Evolutionary conservation across 2,113 vertebrate genomes (phyloP).

Genomic region (Eulemur macaco): DNA sequence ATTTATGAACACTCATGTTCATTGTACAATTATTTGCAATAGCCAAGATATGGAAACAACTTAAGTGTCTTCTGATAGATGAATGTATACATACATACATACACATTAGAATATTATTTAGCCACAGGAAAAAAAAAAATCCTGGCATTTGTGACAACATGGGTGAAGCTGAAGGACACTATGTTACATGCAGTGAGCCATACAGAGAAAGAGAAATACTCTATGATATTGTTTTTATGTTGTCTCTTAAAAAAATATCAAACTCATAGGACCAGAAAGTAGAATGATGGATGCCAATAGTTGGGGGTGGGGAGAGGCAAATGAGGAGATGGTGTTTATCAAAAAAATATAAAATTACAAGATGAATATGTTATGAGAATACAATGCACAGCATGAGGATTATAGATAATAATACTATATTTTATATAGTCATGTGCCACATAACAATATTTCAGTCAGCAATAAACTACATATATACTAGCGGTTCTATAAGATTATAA

Average conservation of each 20-base stretch:
- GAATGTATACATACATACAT: not conserved
- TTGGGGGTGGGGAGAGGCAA: not conserved
- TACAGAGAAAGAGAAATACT: not conserved
- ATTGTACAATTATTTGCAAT: not conserved
- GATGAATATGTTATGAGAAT: not conserved
- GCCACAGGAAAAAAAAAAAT: not conserved
- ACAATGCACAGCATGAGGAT: not conserved
- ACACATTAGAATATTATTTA: not conserved
- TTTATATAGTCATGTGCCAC: not conserved
- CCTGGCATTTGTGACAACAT: not conserved
- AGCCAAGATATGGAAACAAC: not conserved
- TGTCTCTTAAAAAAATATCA: not conserved
- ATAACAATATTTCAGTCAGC: not conserved
- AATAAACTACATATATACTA: not conserved
- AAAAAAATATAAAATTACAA: not conserved
- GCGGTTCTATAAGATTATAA: not conserved
- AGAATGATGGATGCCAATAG: not conserved
- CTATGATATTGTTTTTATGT: not conserved
- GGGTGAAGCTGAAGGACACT: not conserved
- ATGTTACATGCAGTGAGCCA: not conserved
- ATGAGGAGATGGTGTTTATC: not conserved
- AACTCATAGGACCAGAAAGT: not conserved
- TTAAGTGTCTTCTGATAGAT: not conserved
- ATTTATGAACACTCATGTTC: not conserved
- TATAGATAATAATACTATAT: not conserved